These are phyloP conservation scores for Rhinoptilus africanus DNA, from an alignment of 2,113 vertebrate genomes.

Conservation along the genomic window DNA sequence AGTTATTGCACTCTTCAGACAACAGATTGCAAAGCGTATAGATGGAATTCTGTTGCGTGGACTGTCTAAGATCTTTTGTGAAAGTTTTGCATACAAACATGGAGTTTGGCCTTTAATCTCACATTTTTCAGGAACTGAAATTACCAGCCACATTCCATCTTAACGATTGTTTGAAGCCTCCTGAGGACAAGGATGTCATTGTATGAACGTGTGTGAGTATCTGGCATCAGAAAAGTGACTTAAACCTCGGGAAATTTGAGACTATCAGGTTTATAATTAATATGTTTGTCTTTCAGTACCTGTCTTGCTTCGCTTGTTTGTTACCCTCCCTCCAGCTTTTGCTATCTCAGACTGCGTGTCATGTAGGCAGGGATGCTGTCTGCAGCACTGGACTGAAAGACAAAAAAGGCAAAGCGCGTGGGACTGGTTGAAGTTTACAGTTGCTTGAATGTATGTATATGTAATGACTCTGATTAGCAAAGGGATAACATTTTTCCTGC, in stretches of 20 bases:
- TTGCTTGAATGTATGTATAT: neutral
- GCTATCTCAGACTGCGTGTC: neutral
- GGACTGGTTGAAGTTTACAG: neutral
- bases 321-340: neutral
- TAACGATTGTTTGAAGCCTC: neutral
- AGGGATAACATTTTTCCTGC: neutral
- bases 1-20: neutral
- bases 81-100: neutral
- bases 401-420: neutral
- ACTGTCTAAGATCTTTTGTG: neutral
- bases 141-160: neutral
- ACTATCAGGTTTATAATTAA: neutral
- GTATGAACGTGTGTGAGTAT: neutral
- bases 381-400: neutral
- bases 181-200: constrained; percentile 1
- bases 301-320: neutral
- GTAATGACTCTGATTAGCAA: neutral
- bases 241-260: neutral
- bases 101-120: neutral
- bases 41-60: neutral
- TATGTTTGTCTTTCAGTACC: constrained; percentile 4
- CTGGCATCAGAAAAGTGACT: neutral
- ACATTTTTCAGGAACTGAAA: neutral
- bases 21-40: neutral
- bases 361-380: neutral